Conservation (phyloP, 2,888 invertebrate genomes). For the Drosophila aldrichi region DNA sequence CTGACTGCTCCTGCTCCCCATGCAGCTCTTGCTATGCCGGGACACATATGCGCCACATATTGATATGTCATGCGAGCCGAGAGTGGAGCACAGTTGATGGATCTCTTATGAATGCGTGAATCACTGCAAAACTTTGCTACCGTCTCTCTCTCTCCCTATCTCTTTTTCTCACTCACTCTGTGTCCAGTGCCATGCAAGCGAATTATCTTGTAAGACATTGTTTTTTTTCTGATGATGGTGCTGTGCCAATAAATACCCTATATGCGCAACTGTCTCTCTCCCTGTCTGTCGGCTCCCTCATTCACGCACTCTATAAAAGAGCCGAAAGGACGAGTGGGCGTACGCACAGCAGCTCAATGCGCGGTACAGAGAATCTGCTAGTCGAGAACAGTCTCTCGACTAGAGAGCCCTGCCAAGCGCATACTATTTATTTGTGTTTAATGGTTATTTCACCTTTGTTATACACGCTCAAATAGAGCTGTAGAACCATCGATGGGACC, state of each 20-base stretch:
- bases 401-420: no score
- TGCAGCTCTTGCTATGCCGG: neutral
- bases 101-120: constrained; percentile 29
- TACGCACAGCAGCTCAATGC: no score
- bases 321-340: no score
- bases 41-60: constrained; percentile 8
- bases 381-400: no score
- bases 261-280: neutral
- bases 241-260: neutral
- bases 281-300: neutral
- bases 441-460: no score
- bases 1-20: neutral
- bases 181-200: neutral
- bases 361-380: no score
- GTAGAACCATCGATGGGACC: no score
- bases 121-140: constrained; percentile 12
- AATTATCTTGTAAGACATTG: neutral
- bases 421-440: no score
- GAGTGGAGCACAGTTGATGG: constrained; percentile 13
- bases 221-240: no score
- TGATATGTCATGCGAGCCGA: constrained; percentile 7
- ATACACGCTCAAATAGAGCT: no score
- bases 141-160: neutral
- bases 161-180: neutral
- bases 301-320: no score